These are phyloP conservation scores for Glomeris marginata DNA, from an alignment of 2,888 invertebrate genomes.

Conservation along the genomic window DNA sequence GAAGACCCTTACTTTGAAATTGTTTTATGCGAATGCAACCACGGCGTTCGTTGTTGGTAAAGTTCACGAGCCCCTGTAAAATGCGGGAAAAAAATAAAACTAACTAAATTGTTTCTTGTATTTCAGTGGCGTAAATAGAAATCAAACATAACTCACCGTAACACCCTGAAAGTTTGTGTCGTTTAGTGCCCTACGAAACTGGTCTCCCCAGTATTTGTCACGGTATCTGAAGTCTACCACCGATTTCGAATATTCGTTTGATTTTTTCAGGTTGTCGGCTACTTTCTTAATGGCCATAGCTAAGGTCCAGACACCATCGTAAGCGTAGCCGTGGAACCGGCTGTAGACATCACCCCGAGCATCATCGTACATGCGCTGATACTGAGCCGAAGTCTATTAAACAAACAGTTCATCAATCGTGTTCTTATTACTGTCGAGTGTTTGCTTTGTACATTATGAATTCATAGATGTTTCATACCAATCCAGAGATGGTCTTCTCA, in stretches of 20 bases:
- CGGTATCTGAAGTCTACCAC: slow-evolving; percentile 18
- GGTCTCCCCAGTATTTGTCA: slow-evolving; percentile 26
- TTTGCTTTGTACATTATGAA: neutral
- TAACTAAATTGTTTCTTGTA: neutral
- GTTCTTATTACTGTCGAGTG: too few relatives aligned
- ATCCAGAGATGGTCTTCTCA: slow-evolving; percentile 73
- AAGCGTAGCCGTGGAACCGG: slow-evolving; percentile 92
- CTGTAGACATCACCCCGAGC: slow-evolving; percentile 70
- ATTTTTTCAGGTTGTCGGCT: slow-evolving; percentile 8
- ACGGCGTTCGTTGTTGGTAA: slow-evolving; percentile 88
- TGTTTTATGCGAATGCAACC: slow-evolving; percentile 88
- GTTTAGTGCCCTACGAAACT: slow-evolving; percentile 52
- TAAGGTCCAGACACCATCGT: slow-evolving; percentile 97
- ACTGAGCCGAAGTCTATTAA: slow-evolving; percentile 70
- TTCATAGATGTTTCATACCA: slow-evolving; percentile 45
- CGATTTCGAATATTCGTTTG: neutral
- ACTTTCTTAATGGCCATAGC: slow-evolving; percentile 63
- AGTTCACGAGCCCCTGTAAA: slow-evolving; percentile 64
- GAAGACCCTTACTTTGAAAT: slow-evolving; percentile 49
- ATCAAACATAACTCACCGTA: slow-evolving; percentile 39
- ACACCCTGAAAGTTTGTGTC: slow-evolving; percentile 92
- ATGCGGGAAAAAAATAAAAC: slow-evolving; percentile 12
- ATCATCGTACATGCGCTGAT: slow-evolving; percentile 67
- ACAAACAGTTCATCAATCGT: too few relatives aligned
- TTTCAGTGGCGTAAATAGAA: neutral